Evolutionary conservation across 2,113 vertebrate genomes (phyloP), one percentile per base, ranked within the genome.

Genomic region (Crypturellus undulatus): DNA sequence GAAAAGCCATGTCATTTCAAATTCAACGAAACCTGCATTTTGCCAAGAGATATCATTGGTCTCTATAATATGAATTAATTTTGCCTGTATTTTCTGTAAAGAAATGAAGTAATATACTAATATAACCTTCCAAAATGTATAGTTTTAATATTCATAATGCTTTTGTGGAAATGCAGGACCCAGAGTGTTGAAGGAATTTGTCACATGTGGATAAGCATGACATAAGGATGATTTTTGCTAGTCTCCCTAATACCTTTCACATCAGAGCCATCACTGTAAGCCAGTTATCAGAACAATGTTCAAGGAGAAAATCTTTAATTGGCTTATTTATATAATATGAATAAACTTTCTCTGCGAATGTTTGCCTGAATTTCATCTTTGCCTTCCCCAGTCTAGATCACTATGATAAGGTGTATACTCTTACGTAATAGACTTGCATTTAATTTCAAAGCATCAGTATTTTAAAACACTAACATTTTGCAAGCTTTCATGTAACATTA

Each of bases 141-240:
- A 58, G 64, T 78, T 73, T 43, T 21, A 32, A 47, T 56, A 1
- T 52, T 89, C 60, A 25, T 36, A 63, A 59, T 22, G 5, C 4
- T 90, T 58, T 36, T 80, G 16, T 49, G 30, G 21, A 77, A 76
- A 87, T 13, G 52, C 8, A 34, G 4, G 10, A 68, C 40, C 4
- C 38, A 75, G 10, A 34, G 8, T 32, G 32, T 14, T 0, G 0
- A n/a, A 75, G 43, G 7, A 49, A 22, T 14, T 14, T 43, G 8
- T 3, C 5, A 72, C 25, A 58, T 24, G 58, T 0, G 0, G 16
- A 42, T 40, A 68, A 8, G 77, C 9, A 56, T 3, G 71, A 1
- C 5, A 34, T n/a, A 42, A 36, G 21, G 38, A 30, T 14, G 4
- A 56, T 6, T 72, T 69, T 4, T 5, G 15, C 17, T 5, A 51